These are phyloP conservation scores for Rotaria magnacalcarata DNA, from an alignment of 2,888 invertebrate species.

Conservation along the genomic window DNA sequence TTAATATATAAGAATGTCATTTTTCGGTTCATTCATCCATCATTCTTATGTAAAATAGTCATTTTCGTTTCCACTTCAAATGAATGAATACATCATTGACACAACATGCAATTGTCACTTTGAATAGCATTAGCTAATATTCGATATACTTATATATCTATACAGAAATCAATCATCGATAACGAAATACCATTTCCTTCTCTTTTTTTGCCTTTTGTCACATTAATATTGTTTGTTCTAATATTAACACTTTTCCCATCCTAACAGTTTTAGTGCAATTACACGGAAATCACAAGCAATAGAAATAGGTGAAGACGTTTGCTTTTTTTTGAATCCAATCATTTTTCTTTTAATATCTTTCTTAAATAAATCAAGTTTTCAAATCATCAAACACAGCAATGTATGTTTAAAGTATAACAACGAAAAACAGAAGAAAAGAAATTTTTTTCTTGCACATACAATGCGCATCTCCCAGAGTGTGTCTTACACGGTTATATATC, in stretches of 20 bases:
- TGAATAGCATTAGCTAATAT: not conserved
- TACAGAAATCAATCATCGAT: not conserved
- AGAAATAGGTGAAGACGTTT: no score
- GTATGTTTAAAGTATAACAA: slow-evolving; percentile 13
- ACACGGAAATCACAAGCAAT: no score
- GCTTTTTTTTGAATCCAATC: no score
- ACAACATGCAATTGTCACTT: not conserved
- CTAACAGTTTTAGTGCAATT: not conserved
- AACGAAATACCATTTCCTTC: no score
- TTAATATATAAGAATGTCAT: slow-evolving; percentile 5
- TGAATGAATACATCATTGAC: slow-evolving; percentile 26
- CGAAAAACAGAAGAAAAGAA: not conserved
- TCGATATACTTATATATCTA: no score
- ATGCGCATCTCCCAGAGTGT: not conserved
- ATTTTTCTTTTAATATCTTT: slow-evolving; percentile 27
- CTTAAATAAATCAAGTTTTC: slow-evolving; percentile 28
- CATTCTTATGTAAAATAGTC: slow-evolving; percentile 27
- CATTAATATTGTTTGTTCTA: not conserved
- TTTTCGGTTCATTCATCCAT: slow-evolving; percentile 7
- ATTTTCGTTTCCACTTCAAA: slow-evolving; percentile 31
- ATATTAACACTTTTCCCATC: not conserved
- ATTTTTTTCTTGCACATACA: not conserved
- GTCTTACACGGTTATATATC: not conserved
- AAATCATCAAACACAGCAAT: slow-evolving; percentile 8
- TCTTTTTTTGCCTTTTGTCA: no score